Base-by-base conservation (phyloP, 2,797 vertebrate genomes). In the Philypnodon macrostomus region DNA sequence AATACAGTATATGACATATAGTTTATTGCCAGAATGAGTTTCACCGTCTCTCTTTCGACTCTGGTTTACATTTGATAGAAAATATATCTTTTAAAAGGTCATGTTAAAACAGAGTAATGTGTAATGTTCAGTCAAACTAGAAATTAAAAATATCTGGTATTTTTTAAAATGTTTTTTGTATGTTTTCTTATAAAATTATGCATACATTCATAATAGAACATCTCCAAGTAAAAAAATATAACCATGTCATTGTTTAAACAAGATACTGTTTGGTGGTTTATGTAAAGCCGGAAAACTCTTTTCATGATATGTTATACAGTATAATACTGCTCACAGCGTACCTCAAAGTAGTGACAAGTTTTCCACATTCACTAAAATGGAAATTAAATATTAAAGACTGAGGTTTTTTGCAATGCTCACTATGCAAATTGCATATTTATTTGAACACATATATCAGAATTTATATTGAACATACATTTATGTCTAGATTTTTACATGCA, bases 351-450 rank as follows among this genome's bases (percentile, higher is more conserved):
- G 63, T 68, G 52, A 60, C 47, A 66, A 56, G 53, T 57, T 81
- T 63, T 63, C 64, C 59, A 81, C 70, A 54, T 75, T 71, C 67
- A 80, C 72, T 68, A 49, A 80, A 65, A 75, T 83, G 74, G 58
- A 77, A 55, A 69, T 49, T 40, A 74, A 78, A 79, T 77, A 67
- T 77, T 59, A 75, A 53, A 72, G 73, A 74, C 54, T 73, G 63
- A 62, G 66, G 58, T 54, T 38, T 51, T 83, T 85, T 81, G 79
- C 73, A 73, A 70, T 50, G 47, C 64, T 66, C 75, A 77, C 75
- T 76, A 67, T 77, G 81, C 76, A 80, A 87, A 84, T 89, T 89
- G 86, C 87, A 89, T 89, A 89, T 83, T 84, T 69, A 80, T 84
- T 84, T 58, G 19, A 82, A 74, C 65, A 82, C 67, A 44, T 66